Base-by-base conservation (phyloP, 2,113 vertebrate genomes). In the Phalacrocorax pelagicus region DNA sequence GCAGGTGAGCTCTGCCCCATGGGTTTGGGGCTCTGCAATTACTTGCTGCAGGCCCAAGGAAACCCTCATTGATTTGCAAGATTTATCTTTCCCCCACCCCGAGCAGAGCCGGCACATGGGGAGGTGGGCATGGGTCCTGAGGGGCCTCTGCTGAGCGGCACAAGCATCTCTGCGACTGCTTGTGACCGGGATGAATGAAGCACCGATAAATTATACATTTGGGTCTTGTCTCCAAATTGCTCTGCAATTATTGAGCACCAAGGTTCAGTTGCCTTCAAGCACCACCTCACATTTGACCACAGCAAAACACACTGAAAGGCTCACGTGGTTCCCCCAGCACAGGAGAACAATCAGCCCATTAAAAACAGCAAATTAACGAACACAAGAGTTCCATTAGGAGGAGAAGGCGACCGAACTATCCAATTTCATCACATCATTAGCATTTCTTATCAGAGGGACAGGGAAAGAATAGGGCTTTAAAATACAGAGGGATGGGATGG, bases 301-400 rank as follows among this genome's bases (percentile, higher is more conserved):
- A 15, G 93, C 71, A 24, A 58, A 89, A 74, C 62, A 62, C 42
- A 3, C 47, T 27, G 42, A 32, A 34, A 75, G 78, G 92, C 92
- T 95, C 91, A 74, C 67, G 52, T 32, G 93, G 89, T 22, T 85
- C 22, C 73, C 82, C 22, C 81, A 13, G 94, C 47, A 4, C 73
- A 30, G 92, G n/a, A 46, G 96, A 92, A 97, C 96, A 97, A 96
- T 86, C 90, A 92, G 82, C 80, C 96, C 96, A 96, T 97, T 97
- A 96, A 95, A 94, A 38, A 1, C 92, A 32, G 93, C 94, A 94
- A 96, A 96, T 95, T 95, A 96, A 96, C 7, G 14, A 80, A 59
- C 94, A 55, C 58, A 94, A 89, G 95, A 58, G 92, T 82, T 89
- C 95, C 92, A 94, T 90, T 40, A 87, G 96, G n/a, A 74, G 75